These are phyloP conservation scores for Hiodon tergisus DNA, from an alignment of 2,113 vertebrate genomes.

Conservation along the genomic window DNA sequence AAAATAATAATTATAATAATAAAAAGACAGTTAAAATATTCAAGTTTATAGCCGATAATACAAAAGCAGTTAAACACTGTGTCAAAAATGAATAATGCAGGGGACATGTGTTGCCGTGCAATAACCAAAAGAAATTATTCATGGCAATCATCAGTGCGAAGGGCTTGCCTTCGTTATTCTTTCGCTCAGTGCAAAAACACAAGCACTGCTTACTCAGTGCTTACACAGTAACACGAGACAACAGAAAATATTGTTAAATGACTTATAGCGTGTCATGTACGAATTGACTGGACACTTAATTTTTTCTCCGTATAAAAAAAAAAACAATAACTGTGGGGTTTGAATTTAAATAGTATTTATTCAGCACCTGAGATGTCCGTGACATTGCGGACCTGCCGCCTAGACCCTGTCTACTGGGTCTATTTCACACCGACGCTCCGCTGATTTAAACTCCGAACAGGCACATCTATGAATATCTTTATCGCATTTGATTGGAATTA, in stretches of 20 bases:
- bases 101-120: too few relatives aligned
- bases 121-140: too few relatives aligned
- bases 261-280: too few relatives aligned
- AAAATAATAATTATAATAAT: too few relatives aligned
- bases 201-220: not conserved
- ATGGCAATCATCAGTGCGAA: too few relatives aligned
- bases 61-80: too few relatives aligned
- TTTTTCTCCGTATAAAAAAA: too few relatives aligned
- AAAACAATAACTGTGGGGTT: not conserved
- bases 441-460: slow-evolving; percentile 5
- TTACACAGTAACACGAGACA: not conserved
- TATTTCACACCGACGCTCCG: slow-evolving; percentile 29
- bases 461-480: slow-evolving; percentile 40
- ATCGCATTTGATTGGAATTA: slow-evolving; percentile 31
- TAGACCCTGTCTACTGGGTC: slow-evolving; percentile 15
- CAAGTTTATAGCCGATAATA: too few relatives aligned
- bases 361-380: slow-evolving; percentile 22
- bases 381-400: slow-evolving; percentile 16
- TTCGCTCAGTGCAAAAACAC: not conserved
- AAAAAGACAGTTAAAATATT: too few relatives aligned
- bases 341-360: slow-evolving; percentile 28
- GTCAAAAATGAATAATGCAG: too few relatives aligned
- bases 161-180: too few relatives aligned
- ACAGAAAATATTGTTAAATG: not conserved
- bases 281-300: too few relatives aligned